Conservation (phyloP, 1,140 invertebrate genomes). For the Octopus sinensis region DNA sequence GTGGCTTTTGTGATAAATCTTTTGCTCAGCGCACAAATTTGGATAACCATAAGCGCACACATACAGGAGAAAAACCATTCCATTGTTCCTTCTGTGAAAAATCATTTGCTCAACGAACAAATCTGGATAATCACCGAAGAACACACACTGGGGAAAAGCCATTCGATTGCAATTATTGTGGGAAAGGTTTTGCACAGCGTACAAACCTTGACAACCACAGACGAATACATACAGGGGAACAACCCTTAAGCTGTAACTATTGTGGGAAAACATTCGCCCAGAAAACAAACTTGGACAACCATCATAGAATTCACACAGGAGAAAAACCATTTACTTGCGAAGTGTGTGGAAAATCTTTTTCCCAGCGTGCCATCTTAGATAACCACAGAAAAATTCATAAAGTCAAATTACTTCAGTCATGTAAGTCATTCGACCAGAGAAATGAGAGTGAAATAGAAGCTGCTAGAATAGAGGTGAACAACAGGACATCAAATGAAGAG, state of each 20-base stretch:
- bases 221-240: conserved; percentile 20
- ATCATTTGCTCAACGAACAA: conserved; percentile 19
- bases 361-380: conserved; percentile 10
- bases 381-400: conserved; percentile 16
- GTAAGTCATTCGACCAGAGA: not conserved
- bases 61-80: conserved; percentile 28
- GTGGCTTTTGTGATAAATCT: conserved; percentile 84
- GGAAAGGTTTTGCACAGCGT: conserved; percentile 38
- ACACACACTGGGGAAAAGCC: conserved; percentile 40
- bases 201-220: conserved; percentile 18
- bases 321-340: conserved; percentile 84
- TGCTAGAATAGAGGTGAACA: not conserved
- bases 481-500: not conserved
- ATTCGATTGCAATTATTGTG: conserved; percentile 35
- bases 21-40: conserved; percentile 64
- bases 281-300: conserved; percentile 21
- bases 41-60: conserved; percentile 24
- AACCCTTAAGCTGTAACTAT: conserved; percentile 14
- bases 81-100: conserved; percentile 27
- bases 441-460: not conserved
- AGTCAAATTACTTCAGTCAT: not conserved
- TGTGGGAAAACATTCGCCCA: conserved; percentile 17
- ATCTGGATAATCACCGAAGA: conserved; percentile 24
- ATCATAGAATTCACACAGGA: conserved; percentile 67
- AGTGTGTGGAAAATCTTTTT: conserved; percentile 78